These are phyloP conservation scores for Antedon mediterranea DNA, from an alignment of 53 echinoderm and acorn worm species.

Conservation along the genomic window DNA sequence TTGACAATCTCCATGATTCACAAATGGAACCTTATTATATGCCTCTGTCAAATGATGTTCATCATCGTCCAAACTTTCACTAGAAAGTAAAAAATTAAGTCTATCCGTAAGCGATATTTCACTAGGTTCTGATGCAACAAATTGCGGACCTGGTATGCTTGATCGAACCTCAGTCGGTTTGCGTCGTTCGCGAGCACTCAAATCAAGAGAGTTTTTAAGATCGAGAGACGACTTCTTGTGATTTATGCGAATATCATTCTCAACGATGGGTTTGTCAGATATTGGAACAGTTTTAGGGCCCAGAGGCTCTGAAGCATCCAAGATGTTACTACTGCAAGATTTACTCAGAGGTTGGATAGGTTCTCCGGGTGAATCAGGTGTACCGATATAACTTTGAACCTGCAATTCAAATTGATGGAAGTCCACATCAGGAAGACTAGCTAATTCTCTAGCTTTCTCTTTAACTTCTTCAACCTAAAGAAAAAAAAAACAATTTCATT, in stretches of 20 bases:
- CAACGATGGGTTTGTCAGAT: background rate
- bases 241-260: background rate
- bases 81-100: no score
- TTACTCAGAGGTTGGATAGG: no score
- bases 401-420: background rate
- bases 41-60: background rate
- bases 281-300: background rate
- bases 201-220: background rate
- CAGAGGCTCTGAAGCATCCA: background rate
- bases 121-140: background rate
- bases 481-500: background rate
- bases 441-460: background rate
- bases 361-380: background rate
- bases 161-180: background rate
- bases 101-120: background rate
- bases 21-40: background rate
- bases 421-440: background rate
- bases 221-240: background rate
- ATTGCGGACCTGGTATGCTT: background rate
- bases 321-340: background rate
- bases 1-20: background rate
- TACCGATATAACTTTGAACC: background rate
- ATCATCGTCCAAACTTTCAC: background rate
- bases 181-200: background rate
- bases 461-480: background rate